Evolutionary conservation across 2,113 vertebrate genomes (phyloP).

Genomic region (Pomatorhinus ruficollis): DNA sequence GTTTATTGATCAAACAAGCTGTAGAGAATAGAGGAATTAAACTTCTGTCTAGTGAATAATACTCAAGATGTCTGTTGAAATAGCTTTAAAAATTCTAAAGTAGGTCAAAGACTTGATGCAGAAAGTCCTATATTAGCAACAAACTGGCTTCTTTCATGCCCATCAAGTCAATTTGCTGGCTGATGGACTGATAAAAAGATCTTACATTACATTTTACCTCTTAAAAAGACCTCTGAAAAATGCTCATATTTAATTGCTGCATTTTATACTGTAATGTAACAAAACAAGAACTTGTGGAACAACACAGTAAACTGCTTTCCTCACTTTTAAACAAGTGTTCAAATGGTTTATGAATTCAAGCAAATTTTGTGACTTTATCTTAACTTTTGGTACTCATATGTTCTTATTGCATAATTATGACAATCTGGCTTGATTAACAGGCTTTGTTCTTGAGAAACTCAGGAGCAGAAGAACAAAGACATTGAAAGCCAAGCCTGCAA

Average conservation of each 20-base stretch:
- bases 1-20: slow-evolving; percentile 56
- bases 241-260: background rate
- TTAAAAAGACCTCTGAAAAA: background rate
- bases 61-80: slow-evolving; percentile 11
- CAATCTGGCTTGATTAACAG: background rate
- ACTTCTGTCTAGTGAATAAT: background rate
- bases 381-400: background rate
- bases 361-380: background rate
- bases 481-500: background rate
- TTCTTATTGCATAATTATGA: background rate
- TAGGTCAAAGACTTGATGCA: background rate
- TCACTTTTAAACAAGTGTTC: background rate
- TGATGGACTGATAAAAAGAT: background rate
- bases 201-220: background rate
- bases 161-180: background rate
- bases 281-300: background rate
- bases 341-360: background rate
- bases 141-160: background rate
- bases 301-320: background rate
- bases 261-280: background rate
- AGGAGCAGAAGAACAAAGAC: background rate
- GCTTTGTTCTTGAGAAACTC: background rate
- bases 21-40: slow-evolving; percentile 10
- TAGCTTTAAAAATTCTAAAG: slow-evolving; percentile 14
- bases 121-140: background rate